These are phyloP conservation scores for Nycticryphes semicollaris DNA, from an alignment of 2,113 vertebrate genomes.

Conservation along the genomic window DNA sequence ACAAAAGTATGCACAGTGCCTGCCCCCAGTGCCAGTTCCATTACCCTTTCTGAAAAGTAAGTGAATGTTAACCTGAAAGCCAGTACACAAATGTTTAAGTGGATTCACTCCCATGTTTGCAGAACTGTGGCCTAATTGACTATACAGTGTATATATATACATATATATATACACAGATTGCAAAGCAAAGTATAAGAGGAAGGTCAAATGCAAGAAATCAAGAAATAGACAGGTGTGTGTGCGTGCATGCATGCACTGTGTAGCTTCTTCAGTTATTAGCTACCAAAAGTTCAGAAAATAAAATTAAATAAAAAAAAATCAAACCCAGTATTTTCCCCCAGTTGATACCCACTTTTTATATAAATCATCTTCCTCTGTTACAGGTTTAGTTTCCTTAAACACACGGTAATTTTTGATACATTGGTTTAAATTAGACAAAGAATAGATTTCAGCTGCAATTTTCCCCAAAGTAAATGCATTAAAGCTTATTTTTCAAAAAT, in stretches of 20 bases:
- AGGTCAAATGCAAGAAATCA: neutral
- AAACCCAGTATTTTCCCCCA: neutral
- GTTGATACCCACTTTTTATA: neutral
- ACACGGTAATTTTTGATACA: neutral
- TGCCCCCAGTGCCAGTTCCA: neutral
- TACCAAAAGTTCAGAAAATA: neutral
- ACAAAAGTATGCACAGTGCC: neutral
- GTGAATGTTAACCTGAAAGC: neutral
- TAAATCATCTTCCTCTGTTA: neutral
- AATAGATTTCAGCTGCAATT: neutral
- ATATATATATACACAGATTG: neutral
- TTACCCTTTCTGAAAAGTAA: slow-evolving; percentile 9
- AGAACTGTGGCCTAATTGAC: neutral
- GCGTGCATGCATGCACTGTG: neutral
- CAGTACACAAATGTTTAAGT: neutral
- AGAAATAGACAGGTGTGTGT: neutral
- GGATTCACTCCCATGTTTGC: neutral
- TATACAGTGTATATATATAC: neutral
- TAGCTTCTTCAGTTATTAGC: neutral
- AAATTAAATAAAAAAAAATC: neutral
- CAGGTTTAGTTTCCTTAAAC: neutral
- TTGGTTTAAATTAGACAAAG: neutral
- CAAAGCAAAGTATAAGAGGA: neutral
- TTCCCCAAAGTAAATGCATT: neutral
- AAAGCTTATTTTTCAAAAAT: neutral